Evolutionary conservation across 2,888 invertebrate species (phyloP).

Genomic region (Lycophotia porphyrea): DNA sequence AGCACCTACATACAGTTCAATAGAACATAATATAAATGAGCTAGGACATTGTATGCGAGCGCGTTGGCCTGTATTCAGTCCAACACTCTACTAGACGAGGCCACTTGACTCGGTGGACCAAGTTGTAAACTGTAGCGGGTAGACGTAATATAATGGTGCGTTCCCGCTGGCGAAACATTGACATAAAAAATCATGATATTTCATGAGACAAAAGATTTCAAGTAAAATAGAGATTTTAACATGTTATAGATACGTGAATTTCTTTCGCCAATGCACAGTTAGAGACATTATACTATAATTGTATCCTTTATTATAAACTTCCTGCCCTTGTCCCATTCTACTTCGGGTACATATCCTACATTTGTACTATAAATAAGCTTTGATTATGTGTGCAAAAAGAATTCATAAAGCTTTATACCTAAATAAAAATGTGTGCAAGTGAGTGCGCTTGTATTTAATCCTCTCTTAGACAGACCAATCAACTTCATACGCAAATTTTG

Average conservation of each 20-base stretch:
- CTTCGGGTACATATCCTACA: neutral
- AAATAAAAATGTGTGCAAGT: constrained; percentile 18
- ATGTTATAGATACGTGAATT: neutral
- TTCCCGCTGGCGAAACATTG: neutral
- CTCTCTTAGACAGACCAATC: constrained; percentile 39
- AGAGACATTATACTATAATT: neutral
- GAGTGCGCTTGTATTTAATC: constrained; percentile 23
- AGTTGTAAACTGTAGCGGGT: constrained; percentile 23
- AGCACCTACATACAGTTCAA: constrained; percentile 5
- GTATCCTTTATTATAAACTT: neutral
- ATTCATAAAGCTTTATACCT: neutral
- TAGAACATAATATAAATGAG: constrained; percentile 35
- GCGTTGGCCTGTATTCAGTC: constrained; percentile 47
- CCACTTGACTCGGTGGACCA: constrained; percentile 50
- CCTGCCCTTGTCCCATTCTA: neutral
- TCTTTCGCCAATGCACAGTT: neutral
- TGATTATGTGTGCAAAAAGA: constrained; percentile 26
- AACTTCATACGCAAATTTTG: neutral
- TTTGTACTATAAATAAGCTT: constrained; percentile 21
- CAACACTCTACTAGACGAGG: constrained; percentile 50
- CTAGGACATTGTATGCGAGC: constrained; percentile 44
- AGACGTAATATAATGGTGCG: neutral
- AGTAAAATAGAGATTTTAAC: neutral
- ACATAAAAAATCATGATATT: neutral
- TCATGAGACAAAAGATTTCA: neutral